Evolutionary conservation across 2,113 vertebrate genomes (phyloP).

Genomic region (Ammodytes marinus): DNA sequence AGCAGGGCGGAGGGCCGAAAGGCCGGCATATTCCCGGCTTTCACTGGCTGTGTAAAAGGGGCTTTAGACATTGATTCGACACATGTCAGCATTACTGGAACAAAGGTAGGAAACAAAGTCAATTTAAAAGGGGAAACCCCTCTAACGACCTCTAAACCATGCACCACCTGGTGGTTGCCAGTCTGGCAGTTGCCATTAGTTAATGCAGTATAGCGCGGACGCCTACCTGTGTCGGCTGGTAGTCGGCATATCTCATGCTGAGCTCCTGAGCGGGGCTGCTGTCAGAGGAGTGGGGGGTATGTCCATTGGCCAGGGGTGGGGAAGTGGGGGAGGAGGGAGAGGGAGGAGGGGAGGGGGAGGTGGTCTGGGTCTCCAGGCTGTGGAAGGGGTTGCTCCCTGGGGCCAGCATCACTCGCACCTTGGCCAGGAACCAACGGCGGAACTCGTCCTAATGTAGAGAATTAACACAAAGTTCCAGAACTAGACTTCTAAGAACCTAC

Average conservation of each 20-base stretch:
- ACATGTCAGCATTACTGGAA: neutral
- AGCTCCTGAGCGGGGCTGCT: slow-evolving; percentile 83
- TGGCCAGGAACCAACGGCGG: slow-evolving; percentile 95
- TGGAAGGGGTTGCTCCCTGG: slow-evolving; percentile 87
- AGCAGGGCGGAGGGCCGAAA: no score
- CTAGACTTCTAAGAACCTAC: neutral
- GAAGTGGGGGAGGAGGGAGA: slow-evolving; percentile 79
- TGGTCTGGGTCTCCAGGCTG: slow-evolving; percentile 83
- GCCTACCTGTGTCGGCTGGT: slow-evolving; percentile 81
- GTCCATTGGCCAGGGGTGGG: slow-evolving; percentile 83
- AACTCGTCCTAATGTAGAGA: slow-evolving; percentile 92
- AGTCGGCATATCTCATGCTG: slow-evolving; percentile 82
- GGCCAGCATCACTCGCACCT: slow-evolving; percentile 90
- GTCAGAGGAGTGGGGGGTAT: slow-evolving; percentile 80
- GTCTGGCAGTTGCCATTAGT: neutral
- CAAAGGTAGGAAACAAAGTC: neutral
- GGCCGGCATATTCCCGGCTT: no score
- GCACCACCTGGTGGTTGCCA: neutral
- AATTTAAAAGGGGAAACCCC: neutral
- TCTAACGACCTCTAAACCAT: neutral
- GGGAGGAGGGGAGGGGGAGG: slow-evolving; percentile 86
- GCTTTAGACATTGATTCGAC: neutral
- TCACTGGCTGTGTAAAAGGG: no score
- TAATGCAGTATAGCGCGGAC: neutral
- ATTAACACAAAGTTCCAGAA: neutral